Evolutionary conservation across 1,140 invertebrate genomes (phyloP).

Genomic region (Pseudomyrmex pallidus): DNA sequence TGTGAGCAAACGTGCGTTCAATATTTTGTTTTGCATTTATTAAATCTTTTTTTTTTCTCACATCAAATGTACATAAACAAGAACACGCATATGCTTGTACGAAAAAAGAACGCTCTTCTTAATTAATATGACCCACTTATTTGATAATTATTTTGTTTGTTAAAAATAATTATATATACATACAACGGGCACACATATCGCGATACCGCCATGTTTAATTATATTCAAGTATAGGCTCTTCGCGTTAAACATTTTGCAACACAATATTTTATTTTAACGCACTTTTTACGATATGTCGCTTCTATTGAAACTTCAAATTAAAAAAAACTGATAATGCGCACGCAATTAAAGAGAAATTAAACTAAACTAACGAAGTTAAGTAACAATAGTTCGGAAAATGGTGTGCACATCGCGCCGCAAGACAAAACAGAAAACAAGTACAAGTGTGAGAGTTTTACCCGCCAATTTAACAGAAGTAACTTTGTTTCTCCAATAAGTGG

Average conservation of each 20-base stretch:
- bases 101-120: not conserved
- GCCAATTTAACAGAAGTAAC: constrained; percentile 2
- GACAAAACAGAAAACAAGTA: not conserved
- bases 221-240: not conserved
- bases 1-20: not conserved
- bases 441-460: not conserved
- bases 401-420: not conserved
- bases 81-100: not conserved
- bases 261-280: not conserved
- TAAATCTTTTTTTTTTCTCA: constrained; percentile 2
- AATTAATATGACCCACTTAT: constrained; percentile 16
- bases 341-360: not conserved
- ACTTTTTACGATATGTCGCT: not conserved
- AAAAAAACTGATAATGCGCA: not conserved
- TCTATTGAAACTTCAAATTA: not conserved
- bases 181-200: no score
- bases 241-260: not conserved
- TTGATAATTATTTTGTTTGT: not conserved
- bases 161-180: no score
- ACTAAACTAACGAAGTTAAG: no score
- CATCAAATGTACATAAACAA: not conserved
- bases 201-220: not conserved
- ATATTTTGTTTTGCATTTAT: constrained; percentile 2
- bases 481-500: not conserved
- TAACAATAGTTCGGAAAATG: not conserved